Conservation (phyloP, 2,888 invertebrate species). For the Lasioglossum villosulum region DNA sequence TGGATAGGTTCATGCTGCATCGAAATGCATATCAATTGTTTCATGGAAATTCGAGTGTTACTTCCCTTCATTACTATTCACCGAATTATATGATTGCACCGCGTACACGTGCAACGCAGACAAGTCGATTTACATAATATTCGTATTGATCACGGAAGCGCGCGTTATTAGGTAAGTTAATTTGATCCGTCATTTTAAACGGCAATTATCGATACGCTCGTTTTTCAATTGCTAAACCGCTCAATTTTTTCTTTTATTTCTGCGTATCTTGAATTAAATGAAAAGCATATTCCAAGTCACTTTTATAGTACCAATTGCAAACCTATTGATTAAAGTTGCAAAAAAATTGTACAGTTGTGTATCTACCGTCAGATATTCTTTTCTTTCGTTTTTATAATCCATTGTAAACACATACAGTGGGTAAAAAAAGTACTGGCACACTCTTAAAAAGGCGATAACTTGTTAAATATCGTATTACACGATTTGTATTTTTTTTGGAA, state of each 20-base stretch:
- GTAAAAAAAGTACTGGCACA: no score
- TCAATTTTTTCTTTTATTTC: neutral
- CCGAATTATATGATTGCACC: constrained; percentile 66
- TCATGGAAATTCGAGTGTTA: constrained; percentile 73
- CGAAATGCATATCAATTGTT: constrained; percentile 73
- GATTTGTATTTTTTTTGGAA: no score
- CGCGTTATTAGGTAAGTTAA: constrained; percentile 60
- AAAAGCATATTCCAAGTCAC: neutral
- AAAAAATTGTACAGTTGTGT: neutral
- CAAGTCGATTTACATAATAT: constrained; percentile 69
- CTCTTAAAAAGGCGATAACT: no score
- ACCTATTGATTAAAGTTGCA: neutral
- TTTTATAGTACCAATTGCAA: neutral
- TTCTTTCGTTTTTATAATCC: no score
- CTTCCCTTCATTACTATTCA: constrained; percentile 71
- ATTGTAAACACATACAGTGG: no score
- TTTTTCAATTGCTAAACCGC: neutral
- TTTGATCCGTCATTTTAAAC: constrained; percentile 49
- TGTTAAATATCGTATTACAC: no score
- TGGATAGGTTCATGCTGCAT: constrained; percentile 65
- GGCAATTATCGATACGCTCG: constrained; percentile 10
- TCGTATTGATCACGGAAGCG: constrained; percentile 65
- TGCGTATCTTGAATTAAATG: neutral
- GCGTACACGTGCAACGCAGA: constrained; percentile 56
- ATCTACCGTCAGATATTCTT: no score